Evolutionary conservation across 2,797 vertebrate genomes (phyloP).

Genomic region (Falco novaeseelandiae): DNA sequence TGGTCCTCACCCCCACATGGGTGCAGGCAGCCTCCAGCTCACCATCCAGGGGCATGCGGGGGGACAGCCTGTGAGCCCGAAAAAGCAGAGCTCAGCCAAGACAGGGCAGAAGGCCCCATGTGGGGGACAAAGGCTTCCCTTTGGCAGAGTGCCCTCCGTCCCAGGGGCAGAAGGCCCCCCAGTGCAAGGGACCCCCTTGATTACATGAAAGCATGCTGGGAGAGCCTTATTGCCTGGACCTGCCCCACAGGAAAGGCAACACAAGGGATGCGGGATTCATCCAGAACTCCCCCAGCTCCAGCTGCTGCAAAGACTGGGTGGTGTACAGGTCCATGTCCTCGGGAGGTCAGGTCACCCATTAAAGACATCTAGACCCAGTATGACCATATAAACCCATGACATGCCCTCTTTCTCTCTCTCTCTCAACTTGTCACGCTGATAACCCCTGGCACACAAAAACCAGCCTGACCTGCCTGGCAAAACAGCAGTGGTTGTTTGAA

Average conservation of each 20-base stretch:
- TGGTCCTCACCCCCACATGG: not conserved
- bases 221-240: not conserved
- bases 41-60: rapidly evolving
- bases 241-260: not conserved
- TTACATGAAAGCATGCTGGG: not conserved
- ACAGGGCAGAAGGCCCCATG: not conserved
- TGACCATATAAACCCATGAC: rapidly evolving
- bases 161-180: not conserved
- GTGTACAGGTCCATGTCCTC: not conserved
- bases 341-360: not conserved
- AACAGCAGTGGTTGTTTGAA: not conserved
- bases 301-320: not conserved
- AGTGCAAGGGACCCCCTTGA: not conserved
- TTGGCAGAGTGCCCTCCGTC: rapidly evolving
- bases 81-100: not conserved
- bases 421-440: rapidly evolving
- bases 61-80: not conserved
- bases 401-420: not conserved
- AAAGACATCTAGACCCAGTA: not conserved
- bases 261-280: not conserved
- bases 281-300: not conserved
- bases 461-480: not conserved
- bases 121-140: not conserved
- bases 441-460: not conserved
- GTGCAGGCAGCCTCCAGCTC: not conserved